Percentiles rank a stretch among this genome's conserved stretches.
These are phyloP conservation scores for Cliona cf. orientalis DNA, from an alignment of 37 sponge, comb jelly and placozoan species.

Conservation along the genomic window DNA sequence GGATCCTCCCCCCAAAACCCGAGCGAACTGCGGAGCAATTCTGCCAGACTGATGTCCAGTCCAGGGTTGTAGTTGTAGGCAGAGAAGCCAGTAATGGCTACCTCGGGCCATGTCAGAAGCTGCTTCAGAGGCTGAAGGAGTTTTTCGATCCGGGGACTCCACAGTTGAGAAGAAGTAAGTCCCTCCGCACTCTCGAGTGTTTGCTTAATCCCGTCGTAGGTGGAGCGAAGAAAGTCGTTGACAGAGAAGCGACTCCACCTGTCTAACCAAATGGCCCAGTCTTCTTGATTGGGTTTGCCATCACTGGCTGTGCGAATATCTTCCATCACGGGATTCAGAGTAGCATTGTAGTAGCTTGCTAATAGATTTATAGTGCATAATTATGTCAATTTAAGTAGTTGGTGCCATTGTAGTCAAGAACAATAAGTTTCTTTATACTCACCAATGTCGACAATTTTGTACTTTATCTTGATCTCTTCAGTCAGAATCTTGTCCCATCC, in stretches of 20 bases:
- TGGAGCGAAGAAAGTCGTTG: not conserved
- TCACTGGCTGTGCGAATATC: not conserved
- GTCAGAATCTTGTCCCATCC: not conserved
- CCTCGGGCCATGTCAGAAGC: conserved; percentile 70
- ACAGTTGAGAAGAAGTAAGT: not conserved
- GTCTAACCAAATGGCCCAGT: not conserved
- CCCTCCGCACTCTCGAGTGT: not conserved
- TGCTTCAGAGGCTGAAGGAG: conserved; percentile 21
- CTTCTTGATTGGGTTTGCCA: not conserved
- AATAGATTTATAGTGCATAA: too few species aligned
- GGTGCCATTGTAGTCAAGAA: not conserved
- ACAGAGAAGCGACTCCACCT: not conserved
- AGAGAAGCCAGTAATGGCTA: conserved; percentile 41
- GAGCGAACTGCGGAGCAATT: conserved; percentile 39
- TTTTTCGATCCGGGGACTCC: not conserved
- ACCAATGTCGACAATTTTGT: not conserved
- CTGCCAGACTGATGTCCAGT: conserved; percentile 45
- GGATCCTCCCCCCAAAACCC: conserved; percentile 50
- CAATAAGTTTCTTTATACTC: not conserved
- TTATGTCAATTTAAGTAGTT: too few species aligned
- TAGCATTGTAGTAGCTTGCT: not conserved
- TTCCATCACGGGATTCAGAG: not conserved
- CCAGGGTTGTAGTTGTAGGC: conserved; percentile 31
- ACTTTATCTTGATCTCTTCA: not conserved
- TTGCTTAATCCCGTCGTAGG: not conserved